These are phyloP conservation scores for Leucopsar rothschildi DNA, from an alignment of 2,113 vertebrate genomes.

Conservation along the genomic window DNA sequence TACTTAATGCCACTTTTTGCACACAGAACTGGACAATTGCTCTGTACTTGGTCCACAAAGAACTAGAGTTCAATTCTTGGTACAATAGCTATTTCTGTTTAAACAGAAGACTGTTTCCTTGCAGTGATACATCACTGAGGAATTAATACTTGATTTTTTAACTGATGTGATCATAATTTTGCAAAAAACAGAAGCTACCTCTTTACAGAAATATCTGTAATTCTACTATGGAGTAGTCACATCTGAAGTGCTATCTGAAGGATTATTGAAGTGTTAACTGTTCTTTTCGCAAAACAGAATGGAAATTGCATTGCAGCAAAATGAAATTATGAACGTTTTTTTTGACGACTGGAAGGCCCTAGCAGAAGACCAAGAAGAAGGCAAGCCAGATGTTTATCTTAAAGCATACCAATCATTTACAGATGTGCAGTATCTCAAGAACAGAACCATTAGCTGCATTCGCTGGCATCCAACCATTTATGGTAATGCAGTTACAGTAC, in stretches of 20 bases:
- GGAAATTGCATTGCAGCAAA: conserved; percentile 85
- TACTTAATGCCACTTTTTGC: neutral
- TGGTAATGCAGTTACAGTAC: conserved; percentile 71
- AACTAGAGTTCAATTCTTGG: neutral
- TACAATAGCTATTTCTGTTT: neutral
- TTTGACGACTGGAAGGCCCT: conserved; percentile 81
- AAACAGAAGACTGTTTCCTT: neutral
- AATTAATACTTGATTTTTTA: neutral
- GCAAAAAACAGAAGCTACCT: neutral
- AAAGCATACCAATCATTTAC: conserved; percentile 83
- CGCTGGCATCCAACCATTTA: conserved; percentile 88
- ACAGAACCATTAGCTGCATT: conserved; percentile 82
- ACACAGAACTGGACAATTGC: neutral
- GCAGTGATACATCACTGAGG: neutral
- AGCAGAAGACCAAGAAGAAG: conserved; percentile 67
- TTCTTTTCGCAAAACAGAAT: conserved; percentile 71
- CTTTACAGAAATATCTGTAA: neutral
- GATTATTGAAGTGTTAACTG: neutral
- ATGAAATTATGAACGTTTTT: conserved; percentile 84
- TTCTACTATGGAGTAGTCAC: neutral
- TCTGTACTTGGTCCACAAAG: neutral
- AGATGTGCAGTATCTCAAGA: conserved; percentile 73
- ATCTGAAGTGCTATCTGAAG: neutral
- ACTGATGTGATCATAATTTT: neutral
- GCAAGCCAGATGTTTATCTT: conserved; percentile 74